Evolutionary conservation across 2,797 vertebrate species (phyloP).

Genomic region (Brachyalestes nurse): DNA sequence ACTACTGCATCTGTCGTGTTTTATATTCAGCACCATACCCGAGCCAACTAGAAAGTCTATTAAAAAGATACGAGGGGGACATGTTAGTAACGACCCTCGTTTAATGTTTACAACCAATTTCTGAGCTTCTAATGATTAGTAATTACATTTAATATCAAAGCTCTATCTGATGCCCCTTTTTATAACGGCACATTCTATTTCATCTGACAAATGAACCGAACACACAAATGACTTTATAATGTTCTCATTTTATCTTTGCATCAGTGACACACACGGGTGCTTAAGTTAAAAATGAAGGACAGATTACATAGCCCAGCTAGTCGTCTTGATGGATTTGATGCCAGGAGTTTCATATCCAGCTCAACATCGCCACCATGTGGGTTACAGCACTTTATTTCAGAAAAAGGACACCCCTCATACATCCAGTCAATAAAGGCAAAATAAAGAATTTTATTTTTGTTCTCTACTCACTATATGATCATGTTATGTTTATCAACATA

Average conservation of each 20-base stretch:
- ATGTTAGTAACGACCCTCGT: background rate
- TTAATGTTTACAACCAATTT: background rate
- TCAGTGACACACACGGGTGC: background rate
- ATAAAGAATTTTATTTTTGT: background rate
- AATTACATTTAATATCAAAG: background rate
- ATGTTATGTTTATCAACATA: background rate
- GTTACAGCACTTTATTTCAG: background rate
- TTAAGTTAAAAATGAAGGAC: too few relatives aligned
- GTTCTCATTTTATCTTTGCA: background rate
- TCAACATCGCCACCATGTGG: slow-evolving; percentile 33
- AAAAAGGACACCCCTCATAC: too few relatives aligned
- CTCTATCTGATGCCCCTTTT: background rate
- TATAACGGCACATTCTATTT: background rate
- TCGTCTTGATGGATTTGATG: background rate
- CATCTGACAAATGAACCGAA: background rate
- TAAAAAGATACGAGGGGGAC: background rate
- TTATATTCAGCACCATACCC: background rate
- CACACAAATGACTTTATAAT: background rate
- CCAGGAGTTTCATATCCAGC: background rate
- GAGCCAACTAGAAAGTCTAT: background rate
- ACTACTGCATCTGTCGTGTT: slow-evolving; percentile 5
- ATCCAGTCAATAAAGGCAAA: background rate
- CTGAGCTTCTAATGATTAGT: background rate
- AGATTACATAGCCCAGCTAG: background rate
- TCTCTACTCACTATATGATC: background rate